A percentile compares a stretch with the other conserved stretches of the same genome.
Conservation (phyloP, 2,113 vertebrate genomes). For the Grallaria varia region DNA sequence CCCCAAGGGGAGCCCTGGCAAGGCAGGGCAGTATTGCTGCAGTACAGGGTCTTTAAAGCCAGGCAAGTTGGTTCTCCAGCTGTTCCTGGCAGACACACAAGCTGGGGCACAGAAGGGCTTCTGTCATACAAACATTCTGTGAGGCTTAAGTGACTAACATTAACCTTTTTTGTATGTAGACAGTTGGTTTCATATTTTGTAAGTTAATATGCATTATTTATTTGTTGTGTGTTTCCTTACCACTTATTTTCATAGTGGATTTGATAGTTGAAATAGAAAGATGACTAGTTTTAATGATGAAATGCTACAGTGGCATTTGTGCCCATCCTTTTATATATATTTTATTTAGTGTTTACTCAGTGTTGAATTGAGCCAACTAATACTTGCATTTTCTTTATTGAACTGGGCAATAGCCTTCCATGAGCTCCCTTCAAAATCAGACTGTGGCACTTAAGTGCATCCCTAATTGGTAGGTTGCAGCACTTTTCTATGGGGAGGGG, state of each 20-base stretch:
- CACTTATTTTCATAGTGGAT: background rate
- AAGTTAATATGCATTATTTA: background rate
- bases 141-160: background rate
- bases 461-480: background rate
- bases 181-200: background rate
- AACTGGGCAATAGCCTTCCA: background rate
- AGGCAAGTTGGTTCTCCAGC: background rate
- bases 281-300: background rate
- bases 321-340: background rate
- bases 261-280: background rate
- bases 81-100: background rate
- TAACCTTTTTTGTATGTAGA: background rate
- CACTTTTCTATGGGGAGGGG: background rate
- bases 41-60: background rate
- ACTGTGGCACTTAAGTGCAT: background rate
- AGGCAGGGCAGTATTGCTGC: background rate
- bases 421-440: background rate
- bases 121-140: background rate
- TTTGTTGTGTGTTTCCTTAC: background rate
- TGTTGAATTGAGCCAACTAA: background rate
- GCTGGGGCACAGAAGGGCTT: background rate
- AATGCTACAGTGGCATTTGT: background rate
- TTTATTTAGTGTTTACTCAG: background rate
- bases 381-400: background rate
- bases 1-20: background rate